Conservation (phyloP, 2,113 vertebrate species). For the Seriola rivoliana region DNA sequence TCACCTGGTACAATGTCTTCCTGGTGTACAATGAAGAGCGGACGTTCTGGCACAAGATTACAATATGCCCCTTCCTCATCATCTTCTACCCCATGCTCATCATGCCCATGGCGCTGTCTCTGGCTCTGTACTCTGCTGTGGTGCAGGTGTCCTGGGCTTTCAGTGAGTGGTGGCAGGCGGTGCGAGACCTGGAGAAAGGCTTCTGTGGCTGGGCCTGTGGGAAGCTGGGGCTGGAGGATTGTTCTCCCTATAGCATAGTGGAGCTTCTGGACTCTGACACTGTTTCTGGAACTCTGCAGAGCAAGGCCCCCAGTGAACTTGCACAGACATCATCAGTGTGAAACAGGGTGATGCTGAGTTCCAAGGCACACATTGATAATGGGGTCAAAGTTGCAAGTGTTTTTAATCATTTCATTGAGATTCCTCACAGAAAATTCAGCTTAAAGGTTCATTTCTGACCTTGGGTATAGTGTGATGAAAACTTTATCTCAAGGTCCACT, state of each 20-base stretch:
- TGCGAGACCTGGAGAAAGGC: constrained; percentile 97
- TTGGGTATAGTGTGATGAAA: not conserved
- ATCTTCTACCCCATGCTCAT: constrained; percentile 98
- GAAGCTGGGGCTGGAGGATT: constrained; percentile 96
- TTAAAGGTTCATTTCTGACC: not conserved
- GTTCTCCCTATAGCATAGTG: constrained; percentile 96
- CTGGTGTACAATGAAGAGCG: constrained; percentile 98
- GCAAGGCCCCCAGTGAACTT: constrained; percentile 86
- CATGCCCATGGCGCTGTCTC: constrained; percentile 91
- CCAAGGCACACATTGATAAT: not conserved
- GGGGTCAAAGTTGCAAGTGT: not conserved
- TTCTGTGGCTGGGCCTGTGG: constrained; percentile 98
- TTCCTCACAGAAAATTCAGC: not conserved
- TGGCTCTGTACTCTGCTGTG: constrained; percentile 92
- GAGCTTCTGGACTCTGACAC: constrained; percentile 97
- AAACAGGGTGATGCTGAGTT: constrained; percentile 58
- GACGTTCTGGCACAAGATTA: constrained; percentile 99
- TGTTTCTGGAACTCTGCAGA: constrained; percentile 91
- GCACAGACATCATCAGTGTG: constrained; percentile 93
- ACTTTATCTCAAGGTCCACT: no score
- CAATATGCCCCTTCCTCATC: constrained; percentile 94
- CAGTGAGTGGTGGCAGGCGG: constrained; percentile 93
- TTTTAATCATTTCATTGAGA: not conserved
- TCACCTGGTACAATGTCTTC: constrained; percentile 99
- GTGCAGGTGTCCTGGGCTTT: constrained; percentile 97